Conservation (phyloP, 2,888 invertebrate species). For the Cheilosia vulpina region DNA sequence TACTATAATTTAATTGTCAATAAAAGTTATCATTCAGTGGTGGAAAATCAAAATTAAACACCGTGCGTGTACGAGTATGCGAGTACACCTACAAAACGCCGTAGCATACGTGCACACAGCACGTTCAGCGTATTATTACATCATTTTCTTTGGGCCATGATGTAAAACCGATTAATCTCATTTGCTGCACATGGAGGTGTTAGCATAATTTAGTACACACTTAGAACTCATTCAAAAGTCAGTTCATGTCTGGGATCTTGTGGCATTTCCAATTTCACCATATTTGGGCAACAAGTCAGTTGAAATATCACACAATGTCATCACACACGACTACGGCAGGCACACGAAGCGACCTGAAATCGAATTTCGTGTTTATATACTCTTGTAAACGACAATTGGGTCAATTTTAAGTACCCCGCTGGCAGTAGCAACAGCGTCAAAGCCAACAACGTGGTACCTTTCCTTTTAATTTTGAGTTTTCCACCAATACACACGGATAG, state of each 20-base stretch:
- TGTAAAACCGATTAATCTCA: constrained; percentile 1
- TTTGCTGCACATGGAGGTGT: neutral
- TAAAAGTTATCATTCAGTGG: neutral
- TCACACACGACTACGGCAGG: constrained; percentile 1
- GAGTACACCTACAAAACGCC: neutral
- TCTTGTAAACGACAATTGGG: constrained; percentile 54
- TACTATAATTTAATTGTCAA: neutral
- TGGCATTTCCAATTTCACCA: constrained; percentile 5
- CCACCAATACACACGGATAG: neutral
- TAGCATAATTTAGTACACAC: too few relatives aligned
- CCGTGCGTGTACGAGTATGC: too few relatives aligned
- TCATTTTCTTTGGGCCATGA: neutral
- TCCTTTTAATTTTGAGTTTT: constrained; percentile 25
- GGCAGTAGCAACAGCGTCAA: constrained; percentile 10
- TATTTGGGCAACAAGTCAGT: constrained; percentile 44
- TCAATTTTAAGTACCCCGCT: constrained; percentile 52
- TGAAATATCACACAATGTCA: constrained; percentile 29
- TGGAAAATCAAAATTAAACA: too few relatives aligned
- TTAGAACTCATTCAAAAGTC: neutral
- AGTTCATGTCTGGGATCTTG: neutral
- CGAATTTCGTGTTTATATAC: constrained; percentile 41
- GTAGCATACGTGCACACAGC: too few relatives aligned
- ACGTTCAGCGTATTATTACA: constrained; percentile 2
- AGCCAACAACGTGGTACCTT: constrained; percentile 50
- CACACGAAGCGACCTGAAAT: constrained; percentile 16